Evolutionary conservation across 2,113 vertebrate genomes (phyloP).

Genomic region (Platysternon megacephalum): DNA sequence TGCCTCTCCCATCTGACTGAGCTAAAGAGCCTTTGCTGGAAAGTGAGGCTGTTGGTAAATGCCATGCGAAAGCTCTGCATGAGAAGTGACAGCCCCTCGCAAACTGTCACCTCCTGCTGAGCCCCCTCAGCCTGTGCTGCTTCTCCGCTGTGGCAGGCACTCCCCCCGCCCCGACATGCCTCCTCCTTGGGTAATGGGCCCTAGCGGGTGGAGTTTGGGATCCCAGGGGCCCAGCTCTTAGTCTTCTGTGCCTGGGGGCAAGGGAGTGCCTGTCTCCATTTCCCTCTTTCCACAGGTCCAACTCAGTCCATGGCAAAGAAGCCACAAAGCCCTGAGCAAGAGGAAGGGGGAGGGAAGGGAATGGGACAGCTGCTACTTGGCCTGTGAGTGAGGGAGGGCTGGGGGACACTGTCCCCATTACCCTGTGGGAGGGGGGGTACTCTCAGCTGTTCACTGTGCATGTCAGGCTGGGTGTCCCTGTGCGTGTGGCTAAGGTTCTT

Average conservation of each 20-base stretch:
- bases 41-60: not conserved
- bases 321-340: rapidly evolving
- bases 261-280: not conserved
- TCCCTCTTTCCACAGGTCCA: not conserved
- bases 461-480: not conserved
- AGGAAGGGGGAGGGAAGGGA: not conserved
- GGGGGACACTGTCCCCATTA: rapidly evolving
- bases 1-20: not conserved
- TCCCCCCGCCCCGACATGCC: not conserved
- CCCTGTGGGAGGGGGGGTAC: rapidly evolving
- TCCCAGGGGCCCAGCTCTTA: rapidly evolving
- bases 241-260: rapidly evolving
- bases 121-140: not conserved
- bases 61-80: not conserved
- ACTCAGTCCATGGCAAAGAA: rapidly evolving
- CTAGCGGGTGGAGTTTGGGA: not conserved
- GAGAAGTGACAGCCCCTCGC: not conserved
- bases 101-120: not conserved
- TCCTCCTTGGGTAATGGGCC: not conserved
- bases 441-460: rapidly evolving
- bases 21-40: not conserved
- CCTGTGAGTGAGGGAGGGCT: not conserved
- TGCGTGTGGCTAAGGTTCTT: not conserved
- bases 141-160: not conserved
- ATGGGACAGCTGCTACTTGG: not conserved